Evolutionary conservation across 2,888 invertebrate genomes (phyloP).

Genomic region (Stenchaetothrips biformis): DNA sequence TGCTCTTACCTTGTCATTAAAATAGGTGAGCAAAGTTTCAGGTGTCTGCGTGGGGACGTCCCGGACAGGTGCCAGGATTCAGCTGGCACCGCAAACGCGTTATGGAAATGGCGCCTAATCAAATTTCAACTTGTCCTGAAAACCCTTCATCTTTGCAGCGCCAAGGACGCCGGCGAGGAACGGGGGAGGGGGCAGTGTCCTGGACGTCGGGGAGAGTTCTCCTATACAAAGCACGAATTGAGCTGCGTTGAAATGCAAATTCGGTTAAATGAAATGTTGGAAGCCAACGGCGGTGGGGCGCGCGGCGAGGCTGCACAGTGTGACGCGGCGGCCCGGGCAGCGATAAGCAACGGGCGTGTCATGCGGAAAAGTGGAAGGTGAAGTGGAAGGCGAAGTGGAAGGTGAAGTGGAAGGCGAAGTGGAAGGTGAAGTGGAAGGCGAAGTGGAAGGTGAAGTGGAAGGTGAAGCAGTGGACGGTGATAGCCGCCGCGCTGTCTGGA

Average conservation of each 20-base stretch:
- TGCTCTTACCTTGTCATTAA: slow-evolving; percentile 40
- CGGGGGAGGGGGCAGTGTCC: no score
- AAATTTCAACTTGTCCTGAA: no score
- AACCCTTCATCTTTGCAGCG: no score
- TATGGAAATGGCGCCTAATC: no score
- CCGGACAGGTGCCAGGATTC: no score
- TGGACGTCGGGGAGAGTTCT: neutral
- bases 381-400: neutral
- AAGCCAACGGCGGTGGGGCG: neutral
- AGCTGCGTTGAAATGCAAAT: slow-evolving; percentile 12
- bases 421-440: no score
- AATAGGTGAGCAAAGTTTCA: slow-evolving; percentile 42
- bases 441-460: no score
- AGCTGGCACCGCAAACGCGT: no score
- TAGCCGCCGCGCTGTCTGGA: no score
- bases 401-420: neutral
- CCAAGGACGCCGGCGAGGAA: no score
- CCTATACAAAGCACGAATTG: slow-evolving; percentile 5
- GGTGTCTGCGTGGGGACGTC: slow-evolving; percentile 38
- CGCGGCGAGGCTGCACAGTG: neutral
- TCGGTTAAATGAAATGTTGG: slow-evolving; percentile 20
- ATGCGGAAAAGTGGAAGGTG: neutral
- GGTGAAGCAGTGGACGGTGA: no score
- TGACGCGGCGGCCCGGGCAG: no score
- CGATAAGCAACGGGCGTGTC: neutral